Evolutionary conservation across 1,140 invertebrate species (phyloP).

Genomic region (Phymorhynchus buccinoides): DNA sequence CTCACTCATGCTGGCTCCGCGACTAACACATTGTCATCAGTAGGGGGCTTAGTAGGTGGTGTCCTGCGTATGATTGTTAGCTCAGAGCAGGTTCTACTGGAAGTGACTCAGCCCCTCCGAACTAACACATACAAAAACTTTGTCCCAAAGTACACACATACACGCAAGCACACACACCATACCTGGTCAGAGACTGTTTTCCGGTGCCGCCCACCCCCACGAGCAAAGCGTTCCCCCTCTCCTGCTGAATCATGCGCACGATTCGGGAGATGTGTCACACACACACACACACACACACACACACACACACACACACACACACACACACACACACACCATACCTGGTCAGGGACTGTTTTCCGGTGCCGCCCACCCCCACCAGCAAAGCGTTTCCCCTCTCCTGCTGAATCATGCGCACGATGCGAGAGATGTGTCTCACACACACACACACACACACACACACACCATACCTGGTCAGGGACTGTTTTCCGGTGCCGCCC

Average conservation of each 20-base stretch:
- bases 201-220: neutral
- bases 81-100: no score
- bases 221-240: no score
- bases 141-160: neutral
- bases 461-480: no score
- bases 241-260: no score
- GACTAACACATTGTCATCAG: no score
- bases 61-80: no score
- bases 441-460: no score
- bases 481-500: constrained; percentile 75
- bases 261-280: no score
- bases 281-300: neutral
- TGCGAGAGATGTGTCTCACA: constrained; percentile 73
- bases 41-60: no score
- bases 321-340: constrained; percentile 35
- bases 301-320: neutral
- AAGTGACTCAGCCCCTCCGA: no score
- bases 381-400: constrained; percentile 73
- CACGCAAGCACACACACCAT: neutral
- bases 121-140: neutral
- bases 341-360: constrained; percentile 75
- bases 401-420: constrained; percentile 73
- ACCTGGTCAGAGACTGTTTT: no score
- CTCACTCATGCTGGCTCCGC: no score
- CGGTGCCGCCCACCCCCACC: constrained; percentile 75